Evolutionary conservation across 1,140 invertebrate species (phyloP).

Genomic region (Eriosoma lanigerum): DNA sequence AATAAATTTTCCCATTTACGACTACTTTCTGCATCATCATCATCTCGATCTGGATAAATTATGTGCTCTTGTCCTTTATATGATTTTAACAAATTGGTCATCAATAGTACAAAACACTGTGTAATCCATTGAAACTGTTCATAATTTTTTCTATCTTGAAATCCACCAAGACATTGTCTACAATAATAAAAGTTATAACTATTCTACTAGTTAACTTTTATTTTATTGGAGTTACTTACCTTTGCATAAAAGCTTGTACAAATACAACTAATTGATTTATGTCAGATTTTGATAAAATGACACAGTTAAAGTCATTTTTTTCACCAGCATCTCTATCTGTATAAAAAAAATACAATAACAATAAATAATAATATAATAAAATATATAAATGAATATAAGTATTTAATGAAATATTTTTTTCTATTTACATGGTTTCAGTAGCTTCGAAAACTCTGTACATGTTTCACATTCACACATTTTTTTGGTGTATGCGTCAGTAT

Average conservation of each 20-base stretch:
- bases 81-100: slow-evolving; percentile 55
- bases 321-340: slow-evolving; percentile 27
- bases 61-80: slow-evolving; percentile 43
- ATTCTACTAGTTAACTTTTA: too few relatives aligned
- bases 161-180: slow-evolving; percentile 64
- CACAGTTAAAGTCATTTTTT: slow-evolving; percentile 45
- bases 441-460: slow-evolving; percentile 45
- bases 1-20: slow-evolving; percentile 42
- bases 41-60: slow-evolving; percentile 30
- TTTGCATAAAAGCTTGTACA: slow-evolving; percentile 50
- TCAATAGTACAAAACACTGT: slow-evolving; percentile 60
- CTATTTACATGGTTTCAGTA: slow-evolving; percentile 39
- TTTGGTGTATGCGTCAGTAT: not conserved
- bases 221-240: slow-evolving; percentile 4
- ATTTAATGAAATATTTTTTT: not conserved
- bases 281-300: slow-evolving; percentile 37
- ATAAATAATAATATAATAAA: not conserved
- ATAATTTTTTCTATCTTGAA: slow-evolving; percentile 64
- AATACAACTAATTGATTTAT: slow-evolving; percentile 46
- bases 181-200: slow-evolving; percentile 16
- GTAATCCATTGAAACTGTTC: slow-evolving; percentile 63
- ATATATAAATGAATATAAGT: too few relatives aligned
- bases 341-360: too few relatives aligned
- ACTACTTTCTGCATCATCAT: slow-evolving; percentile 35
- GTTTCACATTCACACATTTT: slow-evolving; percentile 50